phyloP scores from a whole-genome alignment of 2,888 invertebrate species.

The Temnothorax rugatulus region DNA sequence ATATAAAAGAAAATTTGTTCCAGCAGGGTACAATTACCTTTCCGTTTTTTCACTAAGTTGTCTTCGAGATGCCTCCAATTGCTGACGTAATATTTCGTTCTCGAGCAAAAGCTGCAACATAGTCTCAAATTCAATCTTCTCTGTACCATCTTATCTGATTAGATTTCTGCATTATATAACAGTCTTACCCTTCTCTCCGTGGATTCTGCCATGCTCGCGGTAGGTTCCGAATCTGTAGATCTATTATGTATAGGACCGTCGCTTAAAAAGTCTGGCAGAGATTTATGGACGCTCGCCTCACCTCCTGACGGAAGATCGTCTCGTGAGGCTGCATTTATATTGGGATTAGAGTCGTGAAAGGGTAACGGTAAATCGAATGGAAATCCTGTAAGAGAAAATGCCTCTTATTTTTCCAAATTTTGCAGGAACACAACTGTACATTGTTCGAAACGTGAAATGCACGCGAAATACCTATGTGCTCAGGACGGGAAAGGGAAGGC shows the following conservation, averaged over 20 bases:
- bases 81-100: slow-evolving; percentile 87
- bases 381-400: slow-evolving; percentile 72
- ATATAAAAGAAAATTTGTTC: neutral
- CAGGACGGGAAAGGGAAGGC: slow-evolving; percentile 70
- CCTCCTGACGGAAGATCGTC: slow-evolving; percentile 72
- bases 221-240: slow-evolving; percentile 75
- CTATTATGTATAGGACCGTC: slow-evolving; percentile 89
- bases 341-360: slow-evolving; percentile 71
- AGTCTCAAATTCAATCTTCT: neutral
- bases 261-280: slow-evolving; percentile 91
- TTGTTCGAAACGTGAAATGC: neutral
- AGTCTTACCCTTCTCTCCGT: slow-evolving; percentile 67
- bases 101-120: slow-evolving; percentile 82
- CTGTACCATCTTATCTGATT: neutral
- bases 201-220: slow-evolving; percentile 71
- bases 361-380: slow-evolving; percentile 82
- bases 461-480: slow-evolving; percentile 74
- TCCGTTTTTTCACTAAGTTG: slow-evolving; percentile 87
- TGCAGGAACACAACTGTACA: neutral
- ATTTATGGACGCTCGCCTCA: slow-evolving; percentile 87
- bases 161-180: neutral
- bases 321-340: slow-evolving; percentile 63
- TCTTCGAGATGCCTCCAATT: slow-evolving; percentile 87
- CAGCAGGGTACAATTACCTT: slow-evolving; percentile 78
- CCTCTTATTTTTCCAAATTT: neutral